A percentile compares a stretch with the other conserved stretches of the same genome.
phyloP scores from a whole-genome alignment of 1,140 invertebrate species.

The Micrasema longulum region DNA sequence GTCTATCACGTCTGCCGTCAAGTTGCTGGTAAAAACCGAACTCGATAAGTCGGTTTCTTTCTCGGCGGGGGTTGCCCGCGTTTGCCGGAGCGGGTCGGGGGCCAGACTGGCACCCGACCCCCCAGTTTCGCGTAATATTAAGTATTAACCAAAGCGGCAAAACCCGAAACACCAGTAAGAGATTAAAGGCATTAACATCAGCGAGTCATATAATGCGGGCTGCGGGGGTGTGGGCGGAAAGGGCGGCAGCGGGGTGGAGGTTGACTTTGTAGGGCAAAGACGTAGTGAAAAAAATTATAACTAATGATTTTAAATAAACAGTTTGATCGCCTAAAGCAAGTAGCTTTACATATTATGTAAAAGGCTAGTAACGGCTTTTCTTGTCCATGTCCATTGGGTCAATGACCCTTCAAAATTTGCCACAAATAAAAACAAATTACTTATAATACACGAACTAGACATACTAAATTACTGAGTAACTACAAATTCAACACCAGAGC shows the following conservation, averaged over 20 bases:
- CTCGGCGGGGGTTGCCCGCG: neutral
- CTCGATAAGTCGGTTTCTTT: too few species aligned
- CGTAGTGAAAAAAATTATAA: constrained; percentile 1
- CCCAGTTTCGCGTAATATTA: constrained; percentile 55
- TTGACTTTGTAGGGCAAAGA: constrained; percentile 9
- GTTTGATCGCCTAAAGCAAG: too few species aligned
- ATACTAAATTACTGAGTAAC: too few species aligned
- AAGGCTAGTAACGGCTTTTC: too few species aligned
- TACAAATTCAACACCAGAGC: too few species aligned
- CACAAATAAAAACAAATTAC: too few species aligned
- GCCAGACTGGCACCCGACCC: constrained; percentile 4
- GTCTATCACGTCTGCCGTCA: too few species aligned
- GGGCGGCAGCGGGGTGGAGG: neutral
- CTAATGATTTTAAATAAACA: neutral
- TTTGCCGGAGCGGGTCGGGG: neutral
- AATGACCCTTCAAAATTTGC: too few species aligned
- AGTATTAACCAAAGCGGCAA: constrained; percentile 56
- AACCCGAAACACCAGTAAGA: constrained; percentile 55
- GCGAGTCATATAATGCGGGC: constrained; percentile 53
- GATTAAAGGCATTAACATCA: constrained; percentile 56
- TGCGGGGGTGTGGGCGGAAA: constrained; percentile 3
- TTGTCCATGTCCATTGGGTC: too few species aligned
- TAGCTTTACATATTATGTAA: neutral
- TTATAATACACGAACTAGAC: too few species aligned
- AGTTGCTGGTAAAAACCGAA: too few species aligned